phyloP scores from a whole-genome alignment of 2,888 invertebrate genomes.

The Yponomeuta malinellus region DNA sequence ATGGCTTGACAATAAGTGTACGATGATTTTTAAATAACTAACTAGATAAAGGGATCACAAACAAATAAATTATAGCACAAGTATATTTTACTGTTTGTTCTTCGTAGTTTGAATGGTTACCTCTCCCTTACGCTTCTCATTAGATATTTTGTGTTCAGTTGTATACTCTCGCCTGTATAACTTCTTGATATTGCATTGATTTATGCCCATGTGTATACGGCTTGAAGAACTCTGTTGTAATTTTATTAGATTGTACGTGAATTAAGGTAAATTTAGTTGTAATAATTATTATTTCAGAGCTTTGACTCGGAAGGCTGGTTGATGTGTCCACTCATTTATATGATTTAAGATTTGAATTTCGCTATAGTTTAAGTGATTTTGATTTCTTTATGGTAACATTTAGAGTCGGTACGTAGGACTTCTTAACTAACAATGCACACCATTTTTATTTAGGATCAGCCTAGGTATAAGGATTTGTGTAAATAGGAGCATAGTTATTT shows the following conservation, averaged over 20 bases:
- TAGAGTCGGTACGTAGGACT: neutral
- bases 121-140: neutral
- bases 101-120: slow-evolving; percentile 3
- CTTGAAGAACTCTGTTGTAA: slow-evolving; percentile 37
- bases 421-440: slow-evolving; percentile 10
- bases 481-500: neutral
- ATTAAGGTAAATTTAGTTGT: slow-evolving; percentile 33
- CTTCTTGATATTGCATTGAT: neutral
- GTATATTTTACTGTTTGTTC: neutral
- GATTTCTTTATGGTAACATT: slow-evolving; percentile 20
- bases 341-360: slow-evolving; percentile 36
- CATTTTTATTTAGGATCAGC: slow-evolving; percentile 22
- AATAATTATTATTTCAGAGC: slow-evolving; percentile 37
- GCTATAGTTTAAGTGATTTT: slow-evolving; percentile 24
- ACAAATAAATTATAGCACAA: neutral
- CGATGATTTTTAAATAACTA: slow-evolving; percentile 15
- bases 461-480: neutral
- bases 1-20: slow-evolving; percentile 16
- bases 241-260: slow-evolving; percentile 22
- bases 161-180: neutral
- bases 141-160: neutral
- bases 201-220: neutral
- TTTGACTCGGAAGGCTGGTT: slow-evolving; percentile 62
- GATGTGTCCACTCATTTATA: slow-evolving; percentile 62
- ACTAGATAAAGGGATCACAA: slow-evolving; percentile 8